Base-by-base conservation (phyloP, 2,888 invertebrate genomes). In the Ischnura elegans region DNA sequence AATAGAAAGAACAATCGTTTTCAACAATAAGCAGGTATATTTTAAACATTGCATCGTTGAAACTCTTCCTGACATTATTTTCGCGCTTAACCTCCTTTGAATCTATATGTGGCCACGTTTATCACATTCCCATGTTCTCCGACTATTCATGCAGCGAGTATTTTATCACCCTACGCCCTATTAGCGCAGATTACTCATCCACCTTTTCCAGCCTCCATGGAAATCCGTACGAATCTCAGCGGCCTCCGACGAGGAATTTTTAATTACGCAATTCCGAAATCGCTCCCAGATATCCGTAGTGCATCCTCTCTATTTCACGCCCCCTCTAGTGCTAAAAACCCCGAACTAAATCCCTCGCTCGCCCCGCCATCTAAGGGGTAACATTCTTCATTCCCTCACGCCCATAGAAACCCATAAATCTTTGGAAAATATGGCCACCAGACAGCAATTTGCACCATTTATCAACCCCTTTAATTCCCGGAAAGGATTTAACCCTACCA, bases 171-270 rank as follows among this genome's bases (percentile, higher is more conserved):
- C 90, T 90, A 55, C 61, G 61, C 90, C 55, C 90, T 90, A 55
- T 5, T 43, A 36, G 90, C 61, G 42, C 42, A 90, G 90, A 61
- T 42, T 19, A n/a, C 55, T 61, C 25, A n/a, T n/a, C n/a, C n/a
- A n/a, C n/a, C 16, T 61, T 90, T 45, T 43, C 61, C 25, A 29
- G 13, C 90, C 25, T 16, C 21, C n/a, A 8, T 43, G 16, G 43
- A 90, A 90, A 90, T 90, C 90, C 90, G 90, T 90, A 66, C 90
- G 90, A 90, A 90, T 90, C 90, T 90, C 90, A 42, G 90, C 61
- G 21, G 90, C 61, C 43, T 36, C 90, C 25, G 90, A 43, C 61
- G 61, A 66, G 90, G 90, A 90, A 90, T 90, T 90, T 90, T 90
- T 90, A 90, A 90, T 90, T 90, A 90, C 90, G 61, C 43, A 43